Evolutionary conservation across 2,888 invertebrate genomes (phyloP).

Genomic region (Diabrotica balteata): DNA sequence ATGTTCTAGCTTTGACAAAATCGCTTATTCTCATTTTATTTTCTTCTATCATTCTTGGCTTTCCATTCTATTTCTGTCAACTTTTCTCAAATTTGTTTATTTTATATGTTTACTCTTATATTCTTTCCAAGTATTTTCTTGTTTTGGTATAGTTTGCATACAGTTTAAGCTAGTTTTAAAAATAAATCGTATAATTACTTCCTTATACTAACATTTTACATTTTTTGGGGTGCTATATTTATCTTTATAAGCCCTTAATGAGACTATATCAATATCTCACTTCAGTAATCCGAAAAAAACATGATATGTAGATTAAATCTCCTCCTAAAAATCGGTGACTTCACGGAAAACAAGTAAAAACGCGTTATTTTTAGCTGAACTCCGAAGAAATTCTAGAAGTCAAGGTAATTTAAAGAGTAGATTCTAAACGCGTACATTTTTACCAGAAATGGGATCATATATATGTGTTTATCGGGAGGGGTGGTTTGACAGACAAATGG

Average conservation of each 20-base stretch:
- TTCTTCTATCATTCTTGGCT: too few relatives aligned
- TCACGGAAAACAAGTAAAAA: constrained; percentile 43
- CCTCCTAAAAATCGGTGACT: constrained; percentile 40
- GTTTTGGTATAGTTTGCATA: too few relatives aligned
- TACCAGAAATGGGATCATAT: constrained; percentile 55
- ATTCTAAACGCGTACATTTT: constrained; percentile 54
- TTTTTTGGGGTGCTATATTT: too few relatives aligned
- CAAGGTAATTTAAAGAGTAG: constrained; percentile 60
- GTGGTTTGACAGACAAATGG: constrained; percentile 59
- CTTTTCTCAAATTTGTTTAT: too few relatives aligned
- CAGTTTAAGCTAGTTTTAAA: too few relatives aligned
- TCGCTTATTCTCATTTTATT: too few relatives aligned
- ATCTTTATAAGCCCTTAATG: neutral
- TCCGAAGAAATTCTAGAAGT: constrained; percentile 57
- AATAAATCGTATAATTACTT: too few relatives aligned
- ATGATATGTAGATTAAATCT: constrained; percentile 27
- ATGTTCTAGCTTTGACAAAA: too few relatives aligned
- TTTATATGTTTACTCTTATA: too few relatives aligned
- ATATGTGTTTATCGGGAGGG: constrained; percentile 54
- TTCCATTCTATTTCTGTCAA: too few relatives aligned
- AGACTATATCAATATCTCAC: constrained; percentile 10
- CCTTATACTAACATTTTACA: too few relatives aligned
- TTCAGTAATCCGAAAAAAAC: constrained; percentile 6
- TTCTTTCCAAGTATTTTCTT: too few relatives aligned
- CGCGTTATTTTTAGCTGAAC: constrained; percentile 46